Evolutionary conservation across 1,140 invertebrate species (phyloP).

Genomic region (Drosophila triauraria): DNA sequence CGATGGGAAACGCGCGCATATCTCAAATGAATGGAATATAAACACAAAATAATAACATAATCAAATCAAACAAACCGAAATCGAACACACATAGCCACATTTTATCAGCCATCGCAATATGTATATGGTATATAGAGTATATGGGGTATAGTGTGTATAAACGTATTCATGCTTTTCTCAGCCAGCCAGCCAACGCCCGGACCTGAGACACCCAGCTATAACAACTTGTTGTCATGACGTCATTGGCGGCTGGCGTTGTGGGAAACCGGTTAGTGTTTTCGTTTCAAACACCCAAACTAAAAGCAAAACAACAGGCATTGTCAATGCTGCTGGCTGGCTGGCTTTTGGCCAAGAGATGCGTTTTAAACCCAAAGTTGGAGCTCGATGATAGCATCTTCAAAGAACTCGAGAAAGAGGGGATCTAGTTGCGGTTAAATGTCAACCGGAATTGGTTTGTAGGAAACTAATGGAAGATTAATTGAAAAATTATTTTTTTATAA

Average conservation of each 20-base stretch:
- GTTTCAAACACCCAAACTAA: constrained; percentile 37
- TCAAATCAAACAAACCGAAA: constrained; percentile 63
- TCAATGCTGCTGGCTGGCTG: constrained; percentile 18
- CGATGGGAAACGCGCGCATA: constrained; percentile 54
- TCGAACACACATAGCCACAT: constrained; percentile 53
- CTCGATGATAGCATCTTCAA: constrained; percentile 10
- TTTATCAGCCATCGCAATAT: constrained; percentile 31
- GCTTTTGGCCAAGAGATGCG: constrained; percentile 42
- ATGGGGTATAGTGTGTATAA: constrained; percentile 6
- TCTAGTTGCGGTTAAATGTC: constrained; percentile 18
- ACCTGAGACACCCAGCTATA: constrained; percentile 27
- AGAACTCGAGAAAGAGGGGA: not conserved
- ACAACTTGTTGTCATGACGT: constrained; percentile 78
- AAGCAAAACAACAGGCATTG: constrained; percentile 35
- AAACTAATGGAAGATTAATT: not conserved
- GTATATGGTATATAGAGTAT: not conserved
- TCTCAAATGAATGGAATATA: constrained; percentile 62
- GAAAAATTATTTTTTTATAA: not conserved
- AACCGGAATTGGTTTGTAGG: not conserved
- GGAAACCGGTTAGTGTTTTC: constrained; percentile 68
- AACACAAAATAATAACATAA: constrained; percentile 79
- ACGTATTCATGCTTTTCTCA: constrained; percentile 21
- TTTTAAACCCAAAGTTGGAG: constrained; percentile 14
- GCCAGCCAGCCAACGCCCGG: constrained; percentile 62
- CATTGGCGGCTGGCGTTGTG: constrained; percentile 40